Evolutionary conservation across 2,797 vertebrate genomes (phyloP).

Genomic region (Macropodus opercularis): DNA sequence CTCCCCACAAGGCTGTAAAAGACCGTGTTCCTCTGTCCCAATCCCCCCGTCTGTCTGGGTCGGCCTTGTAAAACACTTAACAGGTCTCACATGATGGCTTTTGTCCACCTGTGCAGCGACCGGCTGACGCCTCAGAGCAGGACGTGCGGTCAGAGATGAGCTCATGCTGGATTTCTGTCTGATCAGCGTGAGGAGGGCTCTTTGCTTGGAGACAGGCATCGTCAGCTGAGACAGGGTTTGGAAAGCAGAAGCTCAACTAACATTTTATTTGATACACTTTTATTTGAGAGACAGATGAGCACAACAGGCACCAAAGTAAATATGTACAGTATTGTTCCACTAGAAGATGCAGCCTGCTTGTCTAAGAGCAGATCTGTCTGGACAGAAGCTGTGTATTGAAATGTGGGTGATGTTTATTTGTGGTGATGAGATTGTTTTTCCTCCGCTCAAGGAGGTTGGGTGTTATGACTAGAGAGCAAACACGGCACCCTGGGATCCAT

Average conservation of each 20-base stretch:
- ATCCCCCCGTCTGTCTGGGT: constrained; percentile 50
- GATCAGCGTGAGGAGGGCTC: too few species aligned
- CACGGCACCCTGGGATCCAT: constrained; percentile 31
- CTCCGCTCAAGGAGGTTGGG: constrained; percentile 32
- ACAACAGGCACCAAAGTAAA: too few species aligned
- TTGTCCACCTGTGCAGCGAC: constrained; percentile 31
- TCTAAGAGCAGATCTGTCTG: not conserved
- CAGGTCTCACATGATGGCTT: constrained; percentile 54
- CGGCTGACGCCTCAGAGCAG: constrained; percentile 30
- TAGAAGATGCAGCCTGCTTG: too few species aligned
- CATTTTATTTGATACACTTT: too few species aligned
- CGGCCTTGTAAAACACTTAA: constrained; percentile 68
- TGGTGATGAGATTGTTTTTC: constrained; percentile 45
- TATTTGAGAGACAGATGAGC: too few species aligned
- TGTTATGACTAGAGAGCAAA: constrained; percentile 46
- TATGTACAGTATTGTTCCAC: too few species aligned
- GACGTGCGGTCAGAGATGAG: constrained; percentile 33
- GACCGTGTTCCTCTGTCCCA: constrained; percentile 36
- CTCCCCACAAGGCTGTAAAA: constrained; percentile 66
- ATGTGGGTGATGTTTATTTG: constrained; percentile 34
- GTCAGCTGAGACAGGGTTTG: constrained; percentile 10
- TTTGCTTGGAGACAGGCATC: too few species aligned
- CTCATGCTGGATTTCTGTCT: constrained; percentile 44
- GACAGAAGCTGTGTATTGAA: constrained; percentile 14
- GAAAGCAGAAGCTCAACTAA: too few species aligned